phyloP scores from a whole-genome alignment of 2,797 vertebrate genomes.

The Spatula versicolor region DNA sequence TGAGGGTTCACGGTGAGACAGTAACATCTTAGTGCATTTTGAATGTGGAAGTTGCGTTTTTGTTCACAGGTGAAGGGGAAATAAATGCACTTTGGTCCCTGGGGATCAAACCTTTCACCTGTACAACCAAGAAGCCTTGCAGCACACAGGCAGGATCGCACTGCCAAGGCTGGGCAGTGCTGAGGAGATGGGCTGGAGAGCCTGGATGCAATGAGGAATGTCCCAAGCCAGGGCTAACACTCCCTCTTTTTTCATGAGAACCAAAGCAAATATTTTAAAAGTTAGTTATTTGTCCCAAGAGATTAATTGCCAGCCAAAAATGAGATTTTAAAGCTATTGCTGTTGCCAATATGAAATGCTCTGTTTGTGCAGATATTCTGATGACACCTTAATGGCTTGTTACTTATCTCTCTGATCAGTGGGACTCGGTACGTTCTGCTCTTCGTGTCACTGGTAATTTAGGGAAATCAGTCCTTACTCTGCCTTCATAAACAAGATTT shows the following conservation, averaged over 20 bases:
- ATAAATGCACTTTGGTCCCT: background rate
- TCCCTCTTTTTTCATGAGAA: background rate
- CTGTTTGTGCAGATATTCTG: background rate
- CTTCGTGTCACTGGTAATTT: background rate
- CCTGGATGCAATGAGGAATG: too few species aligned
- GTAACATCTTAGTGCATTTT: background rate
- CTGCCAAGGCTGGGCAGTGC: background rate
- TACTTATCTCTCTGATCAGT: slow-evolving; percentile 7
- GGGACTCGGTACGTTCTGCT: background rate
- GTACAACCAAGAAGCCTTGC: background rate
- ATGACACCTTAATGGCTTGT: slow-evolving; percentile 30
- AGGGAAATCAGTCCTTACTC: slow-evolving; percentile 1
- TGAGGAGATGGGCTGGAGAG: background rate
- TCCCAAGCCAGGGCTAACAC: background rate
- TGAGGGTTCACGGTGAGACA: background rate
- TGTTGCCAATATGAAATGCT: background rate
- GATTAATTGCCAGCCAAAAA: background rate
- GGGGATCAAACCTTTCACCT: background rate
- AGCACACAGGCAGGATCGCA: background rate
- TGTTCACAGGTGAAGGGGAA: background rate
- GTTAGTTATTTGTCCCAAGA: background rate
- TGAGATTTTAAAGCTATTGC: background rate
- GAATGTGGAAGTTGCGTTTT: background rate
- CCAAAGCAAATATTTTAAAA: background rate
- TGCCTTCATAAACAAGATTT: background rate